Evolutionary conservation across 2,797 vertebrate genomes (phyloP).

Genomic region (Lagodon rhomboides): DNA sequence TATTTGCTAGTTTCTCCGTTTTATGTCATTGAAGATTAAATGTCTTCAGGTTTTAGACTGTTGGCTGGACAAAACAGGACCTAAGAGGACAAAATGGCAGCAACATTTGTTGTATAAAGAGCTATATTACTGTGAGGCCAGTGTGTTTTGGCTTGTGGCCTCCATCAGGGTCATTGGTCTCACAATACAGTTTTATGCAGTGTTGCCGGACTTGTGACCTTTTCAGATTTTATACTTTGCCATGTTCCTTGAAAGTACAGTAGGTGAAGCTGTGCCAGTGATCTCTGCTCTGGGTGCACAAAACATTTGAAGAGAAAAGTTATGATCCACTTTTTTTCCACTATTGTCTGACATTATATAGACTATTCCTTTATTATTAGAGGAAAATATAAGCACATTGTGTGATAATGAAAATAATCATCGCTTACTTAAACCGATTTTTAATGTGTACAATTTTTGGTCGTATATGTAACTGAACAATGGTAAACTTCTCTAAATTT

Average conservation of each 20-base stretch:
- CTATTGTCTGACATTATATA: background rate
- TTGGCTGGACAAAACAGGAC: background rate
- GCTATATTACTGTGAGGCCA: background rate
- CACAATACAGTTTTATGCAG: background rate
- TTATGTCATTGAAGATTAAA: background rate
- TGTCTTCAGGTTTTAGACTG: background rate
- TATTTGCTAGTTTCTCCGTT: background rate
- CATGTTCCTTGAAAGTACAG: background rate
- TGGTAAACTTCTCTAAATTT: too few species aligned
- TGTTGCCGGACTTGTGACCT: background rate
- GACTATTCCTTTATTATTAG: background rate
- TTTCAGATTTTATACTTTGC: background rate
- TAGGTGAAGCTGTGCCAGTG: background rate
- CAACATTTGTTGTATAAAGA: background rate
- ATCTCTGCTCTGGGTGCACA: background rate
- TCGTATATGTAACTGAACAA: too few species aligned
- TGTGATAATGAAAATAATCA: background rate
- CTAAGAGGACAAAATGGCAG: background rate
- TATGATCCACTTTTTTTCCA: background rate
- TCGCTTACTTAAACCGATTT: background rate
- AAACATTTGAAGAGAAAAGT: conserved; percentile 7
- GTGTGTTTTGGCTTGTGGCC: background rate
- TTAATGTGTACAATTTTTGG: too few species aligned
- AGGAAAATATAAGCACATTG: background rate
- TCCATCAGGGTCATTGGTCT: background rate